Conservation (phyloP, 2,888 invertebrate genomes). For the Zootermopsis nevadensis region DNA sequence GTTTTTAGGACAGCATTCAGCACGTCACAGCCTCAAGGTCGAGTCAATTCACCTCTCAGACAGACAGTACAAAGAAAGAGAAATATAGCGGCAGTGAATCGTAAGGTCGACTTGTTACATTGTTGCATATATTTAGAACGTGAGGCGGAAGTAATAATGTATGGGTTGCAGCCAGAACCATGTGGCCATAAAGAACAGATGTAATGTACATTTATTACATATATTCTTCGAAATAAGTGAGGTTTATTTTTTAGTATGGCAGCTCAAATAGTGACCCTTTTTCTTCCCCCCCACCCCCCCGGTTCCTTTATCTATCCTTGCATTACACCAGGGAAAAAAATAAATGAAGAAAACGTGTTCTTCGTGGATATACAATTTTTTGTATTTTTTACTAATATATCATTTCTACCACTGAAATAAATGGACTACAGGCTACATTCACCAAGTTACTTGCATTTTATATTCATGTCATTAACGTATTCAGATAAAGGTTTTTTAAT, state of each 20-base stretch:
- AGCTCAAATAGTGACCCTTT: background rate
- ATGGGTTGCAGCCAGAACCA: too few species aligned
- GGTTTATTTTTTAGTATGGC: background rate
- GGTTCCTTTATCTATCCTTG: too few species aligned
- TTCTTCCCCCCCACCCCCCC: too few species aligned
- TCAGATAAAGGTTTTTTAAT: background rate
- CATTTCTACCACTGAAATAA: background rate
- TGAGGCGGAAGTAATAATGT: too few species aligned
- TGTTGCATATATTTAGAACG: too few species aligned
- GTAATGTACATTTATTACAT: conserved; percentile 1
- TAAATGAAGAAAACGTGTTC: background rate
- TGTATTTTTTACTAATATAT: background rate
- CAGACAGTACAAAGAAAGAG: too few species aligned
- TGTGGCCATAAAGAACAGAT: background rate
- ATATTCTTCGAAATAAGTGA: background rate
- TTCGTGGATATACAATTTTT: background rate
- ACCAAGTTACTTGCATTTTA: background rate
- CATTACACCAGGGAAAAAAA: background rate
- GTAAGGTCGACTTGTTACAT: too few species aligned
- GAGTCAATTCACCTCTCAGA: too few species aligned
- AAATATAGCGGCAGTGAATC: too few species aligned
- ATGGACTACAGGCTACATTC: background rate
- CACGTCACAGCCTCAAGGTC: too few species aligned
- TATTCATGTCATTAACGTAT: background rate
- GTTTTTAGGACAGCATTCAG: too few species aligned